Conservation (phyloP, 2,113 vertebrate species). For the Actenoides hombroni region DNA sequence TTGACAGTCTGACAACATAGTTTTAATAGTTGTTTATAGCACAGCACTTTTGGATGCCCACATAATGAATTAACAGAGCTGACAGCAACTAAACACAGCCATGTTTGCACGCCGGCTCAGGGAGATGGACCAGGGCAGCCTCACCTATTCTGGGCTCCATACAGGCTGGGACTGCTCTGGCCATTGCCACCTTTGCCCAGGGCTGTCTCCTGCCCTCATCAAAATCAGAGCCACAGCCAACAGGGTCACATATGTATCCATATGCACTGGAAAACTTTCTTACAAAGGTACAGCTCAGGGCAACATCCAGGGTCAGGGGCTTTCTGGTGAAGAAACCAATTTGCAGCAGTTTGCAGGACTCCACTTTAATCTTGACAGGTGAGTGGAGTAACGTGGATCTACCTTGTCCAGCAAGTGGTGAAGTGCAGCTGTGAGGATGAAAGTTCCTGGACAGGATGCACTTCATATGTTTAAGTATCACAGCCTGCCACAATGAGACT, state of each 20-base stretch:
- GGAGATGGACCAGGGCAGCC: rapidly evolving
- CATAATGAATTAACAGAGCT: not conserved
- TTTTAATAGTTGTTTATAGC: not conserved
- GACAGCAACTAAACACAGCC: not conserved
- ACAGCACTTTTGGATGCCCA: not conserved
- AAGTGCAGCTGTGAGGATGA: not conserved
- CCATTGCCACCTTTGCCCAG: rapidly evolving
- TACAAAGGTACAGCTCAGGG: not conserved
- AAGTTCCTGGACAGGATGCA: not conserved
- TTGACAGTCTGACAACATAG: not conserved
- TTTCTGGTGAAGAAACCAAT: not conserved
- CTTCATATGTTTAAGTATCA: not conserved
- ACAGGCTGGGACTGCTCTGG: not conserved
- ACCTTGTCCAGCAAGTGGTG: not conserved
- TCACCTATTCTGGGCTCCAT: not conserved
- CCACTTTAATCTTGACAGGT: not conserved
- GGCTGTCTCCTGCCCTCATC: not conserved
- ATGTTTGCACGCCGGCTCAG: rapidly evolving
- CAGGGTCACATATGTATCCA: not conserved
- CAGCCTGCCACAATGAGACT: not conserved
- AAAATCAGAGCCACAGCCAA: not conserved
- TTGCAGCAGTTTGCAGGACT: not conserved
- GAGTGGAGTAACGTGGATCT: not conserved
- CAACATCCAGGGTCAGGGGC: not conserved
- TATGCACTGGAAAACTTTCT: not conserved